Percentiles rank a stretch among this genome's conserved stretches.
Evolutionary conservation across 1,140 invertebrate genomes (phyloP).

Genomic region (Ceratoteleas bidentatus): DNA sequence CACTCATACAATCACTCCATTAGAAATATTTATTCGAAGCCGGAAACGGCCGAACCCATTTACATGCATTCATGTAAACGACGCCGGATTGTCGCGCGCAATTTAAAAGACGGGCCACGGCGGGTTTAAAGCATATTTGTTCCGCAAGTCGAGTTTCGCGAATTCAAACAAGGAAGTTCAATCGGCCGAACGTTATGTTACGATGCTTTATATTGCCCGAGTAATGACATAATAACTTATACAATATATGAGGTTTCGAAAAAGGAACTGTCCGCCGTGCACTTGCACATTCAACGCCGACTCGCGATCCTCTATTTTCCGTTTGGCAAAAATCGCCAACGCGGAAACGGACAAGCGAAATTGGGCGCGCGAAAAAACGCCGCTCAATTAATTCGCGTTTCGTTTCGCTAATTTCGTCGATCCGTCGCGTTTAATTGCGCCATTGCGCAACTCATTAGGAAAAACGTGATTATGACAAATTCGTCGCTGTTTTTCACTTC

Average conservation of each 20-base stretch:
- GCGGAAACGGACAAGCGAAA: not conserved
- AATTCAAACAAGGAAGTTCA: constrained; percentile 45
- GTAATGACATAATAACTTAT: constrained; percentile 52
- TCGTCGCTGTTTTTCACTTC: constrained; percentile 36
- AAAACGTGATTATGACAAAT: constrained; percentile 55
- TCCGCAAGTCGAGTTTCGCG: constrained; percentile 26
- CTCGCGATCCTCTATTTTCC: constrained; percentile 20
- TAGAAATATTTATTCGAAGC: constrained; percentile 22
- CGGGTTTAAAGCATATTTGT: constrained; percentile 11
- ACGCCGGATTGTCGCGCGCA: constrained; percentile 19
- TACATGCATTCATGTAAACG: constrained; percentile 27
- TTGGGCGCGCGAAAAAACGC: not conserved
- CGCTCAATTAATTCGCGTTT: no score
- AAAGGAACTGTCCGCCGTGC: constrained; percentile 21
- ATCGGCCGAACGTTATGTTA: constrained; percentile 34
- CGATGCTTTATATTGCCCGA: constrained; percentile 39
- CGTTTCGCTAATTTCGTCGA: no score
- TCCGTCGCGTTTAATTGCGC: constrained; percentile 23
- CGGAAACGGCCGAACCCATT: constrained; percentile 13
- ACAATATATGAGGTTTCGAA: constrained; percentile 33
- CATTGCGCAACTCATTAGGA: constrained; percentile 41
- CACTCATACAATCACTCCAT: constrained; percentile 2
- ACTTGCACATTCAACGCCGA: constrained; percentile 6
- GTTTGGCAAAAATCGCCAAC: not conserved
- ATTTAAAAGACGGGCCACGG: constrained; percentile 10